Percentiles rank a stretch among this genome's conserved stretches.
These are phyloP conservation scores for Ailurus styani DNA, from an alignment of 2,113 vertebrate species.

Conservation along the genomic window DNA sequence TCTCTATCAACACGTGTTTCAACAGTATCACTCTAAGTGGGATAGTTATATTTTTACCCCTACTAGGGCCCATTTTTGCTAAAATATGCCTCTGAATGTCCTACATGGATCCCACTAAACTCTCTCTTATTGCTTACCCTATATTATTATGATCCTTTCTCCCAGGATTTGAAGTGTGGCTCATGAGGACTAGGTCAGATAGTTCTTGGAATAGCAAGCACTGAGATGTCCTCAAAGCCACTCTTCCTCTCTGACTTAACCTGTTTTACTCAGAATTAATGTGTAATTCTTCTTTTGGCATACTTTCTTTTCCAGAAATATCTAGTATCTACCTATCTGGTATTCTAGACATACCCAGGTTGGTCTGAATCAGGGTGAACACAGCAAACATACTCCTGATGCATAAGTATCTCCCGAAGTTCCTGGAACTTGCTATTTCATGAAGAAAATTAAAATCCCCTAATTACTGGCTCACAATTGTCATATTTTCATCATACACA, in stretches of 20 bases:
- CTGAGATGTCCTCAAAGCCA: neutral
- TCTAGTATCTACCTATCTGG: neutral
- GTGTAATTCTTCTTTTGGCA: neutral
- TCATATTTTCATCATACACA: neutral
- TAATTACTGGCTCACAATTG: neutral
- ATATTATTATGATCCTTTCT: neutral
- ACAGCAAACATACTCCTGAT: neutral
- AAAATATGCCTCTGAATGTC: neutral
- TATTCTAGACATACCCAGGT: neutral
- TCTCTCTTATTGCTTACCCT: neutral
- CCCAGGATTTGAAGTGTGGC: neutral
- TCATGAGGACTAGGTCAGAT: neutral
- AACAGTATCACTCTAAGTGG: neutral
- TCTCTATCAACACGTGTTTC: neutral
- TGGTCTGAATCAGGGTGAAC: neutral
- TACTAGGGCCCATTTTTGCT: neutral
- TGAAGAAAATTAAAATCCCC: neutral
- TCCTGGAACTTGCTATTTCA: neutral
- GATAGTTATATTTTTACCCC: neutral
- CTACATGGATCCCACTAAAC: neutral
- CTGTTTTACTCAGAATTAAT: neutral
- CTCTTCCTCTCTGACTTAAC: neutral
- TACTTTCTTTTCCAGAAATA: neutral
- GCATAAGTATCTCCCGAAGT: neutral
- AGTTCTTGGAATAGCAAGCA: neutral